Conservation (phyloP, 2,797 vertebrate genomes). For the Pseudochirops corinnae region DNA sequence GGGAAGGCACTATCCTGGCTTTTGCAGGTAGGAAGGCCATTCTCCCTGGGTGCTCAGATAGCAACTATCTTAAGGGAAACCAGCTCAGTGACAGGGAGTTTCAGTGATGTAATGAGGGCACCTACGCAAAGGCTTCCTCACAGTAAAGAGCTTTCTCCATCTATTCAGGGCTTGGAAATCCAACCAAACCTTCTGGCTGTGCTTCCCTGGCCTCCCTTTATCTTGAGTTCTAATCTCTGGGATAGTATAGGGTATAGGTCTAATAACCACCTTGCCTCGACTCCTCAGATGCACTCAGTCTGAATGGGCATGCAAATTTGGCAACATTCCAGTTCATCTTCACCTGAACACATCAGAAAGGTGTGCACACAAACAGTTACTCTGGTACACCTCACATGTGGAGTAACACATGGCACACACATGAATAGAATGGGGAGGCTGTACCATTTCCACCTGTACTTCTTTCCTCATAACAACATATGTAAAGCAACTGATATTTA, state of each 20-base stretch:
- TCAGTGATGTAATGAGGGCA: conserved; percentile 67
- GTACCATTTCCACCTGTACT: neutral
- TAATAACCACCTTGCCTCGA: neutral
- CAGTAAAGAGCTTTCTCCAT: conserved; percentile 44
- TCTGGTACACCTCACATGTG: neutral
- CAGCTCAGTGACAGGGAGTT: conserved; percentile 63
- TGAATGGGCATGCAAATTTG: neutral
- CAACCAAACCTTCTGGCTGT: conserved; percentile 6
- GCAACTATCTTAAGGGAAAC: conserved; percentile 69
- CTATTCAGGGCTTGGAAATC: conserved; percentile 20
- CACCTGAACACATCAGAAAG: neutral
- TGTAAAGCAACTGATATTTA: neutral
- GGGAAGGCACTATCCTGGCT: conserved; percentile 5
- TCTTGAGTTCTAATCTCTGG: neutral
- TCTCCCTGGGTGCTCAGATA: conserved; percentile 55
- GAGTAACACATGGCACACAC: neutral
- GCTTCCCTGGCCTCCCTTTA: neutral
- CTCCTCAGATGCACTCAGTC: neutral
- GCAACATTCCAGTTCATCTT: neutral
- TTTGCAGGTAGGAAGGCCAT: conserved; percentile 72
- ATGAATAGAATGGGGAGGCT: neutral
- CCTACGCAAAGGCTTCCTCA: conserved; percentile 68
- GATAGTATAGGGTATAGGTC: neutral
- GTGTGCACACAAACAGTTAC: conserved; percentile 1
- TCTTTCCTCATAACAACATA: neutral